A percentile compares a stretch with the other conserved stretches of the same genome.
Conservation (phyloP, 2,797 vertebrate genomes). For the Cheirogaleus major region DNA sequence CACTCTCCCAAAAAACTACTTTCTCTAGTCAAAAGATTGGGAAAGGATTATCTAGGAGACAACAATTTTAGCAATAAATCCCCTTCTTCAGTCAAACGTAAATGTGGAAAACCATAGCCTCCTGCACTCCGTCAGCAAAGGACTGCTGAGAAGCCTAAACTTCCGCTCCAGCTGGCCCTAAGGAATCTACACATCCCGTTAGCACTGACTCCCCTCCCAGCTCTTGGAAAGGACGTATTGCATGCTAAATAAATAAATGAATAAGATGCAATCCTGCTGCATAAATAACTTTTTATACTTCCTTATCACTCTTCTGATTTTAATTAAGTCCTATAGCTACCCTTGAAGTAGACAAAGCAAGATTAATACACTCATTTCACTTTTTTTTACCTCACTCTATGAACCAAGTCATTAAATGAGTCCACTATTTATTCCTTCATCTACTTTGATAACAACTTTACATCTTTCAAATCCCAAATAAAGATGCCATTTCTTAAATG, state of each 20-base stretch:
- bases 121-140: rapidly evolving
- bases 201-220: neutral
- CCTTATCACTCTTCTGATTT: neutral
- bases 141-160: rapidly evolving
- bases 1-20: neutral
- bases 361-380: neutral
- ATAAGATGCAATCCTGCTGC: neutral
- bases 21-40: neutral
- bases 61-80: neutral
- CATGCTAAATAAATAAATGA: neutral
- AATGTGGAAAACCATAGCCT: neutral
- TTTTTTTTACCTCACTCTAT: neutral
- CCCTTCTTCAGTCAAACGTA: neutral
- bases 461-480: neutral
- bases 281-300: neutral
- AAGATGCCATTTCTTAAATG: neutral
- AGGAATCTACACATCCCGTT: neutral
- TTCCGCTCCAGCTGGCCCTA: rapidly evolving
- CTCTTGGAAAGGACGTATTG: neutral
- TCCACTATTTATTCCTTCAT: neutral
- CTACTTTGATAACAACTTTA: neutral
- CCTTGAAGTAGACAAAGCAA: neutral
- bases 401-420: neutral
- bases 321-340: neutral
- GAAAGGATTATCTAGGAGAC: neutral